Conservation (phyloP, 2,888 invertebrate genomes). For the Leucania comma region DNA sequence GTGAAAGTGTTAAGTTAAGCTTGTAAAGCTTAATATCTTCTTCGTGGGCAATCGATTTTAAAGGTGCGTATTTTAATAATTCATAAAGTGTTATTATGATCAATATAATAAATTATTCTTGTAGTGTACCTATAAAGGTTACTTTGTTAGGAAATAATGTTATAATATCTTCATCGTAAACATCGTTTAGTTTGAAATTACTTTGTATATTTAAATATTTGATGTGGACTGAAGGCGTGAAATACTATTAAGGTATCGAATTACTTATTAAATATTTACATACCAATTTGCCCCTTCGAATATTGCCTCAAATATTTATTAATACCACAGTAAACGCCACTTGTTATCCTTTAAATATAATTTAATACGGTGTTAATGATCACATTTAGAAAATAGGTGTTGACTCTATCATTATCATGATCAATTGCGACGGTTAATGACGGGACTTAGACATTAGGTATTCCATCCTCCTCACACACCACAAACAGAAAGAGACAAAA, state of each 20-base stretch:
- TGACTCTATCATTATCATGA: constrained; percentile 57
- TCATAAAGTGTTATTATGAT: constrained; percentile 58
- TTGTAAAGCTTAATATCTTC: constrained; percentile 66
- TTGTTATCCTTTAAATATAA: constrained; percentile 37
- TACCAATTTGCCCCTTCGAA: constrained; percentile 25
- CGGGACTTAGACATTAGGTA: constrained; percentile 67
- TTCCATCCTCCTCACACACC: constrained; percentile 54
- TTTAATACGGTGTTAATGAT: constrained; percentile 50
- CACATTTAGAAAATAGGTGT: constrained; percentile 31
- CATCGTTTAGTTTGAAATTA: constrained; percentile 48
- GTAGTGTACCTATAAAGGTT: constrained; percentile 52
- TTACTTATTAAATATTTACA: constrained; percentile 47
- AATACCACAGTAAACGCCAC: constrained; percentile 12
- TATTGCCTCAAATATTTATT: constrained; percentile 35
- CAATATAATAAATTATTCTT: constrained; percentile 60
- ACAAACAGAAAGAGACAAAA: constrained; percentile 58
- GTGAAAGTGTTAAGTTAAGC: constrained; percentile 68
- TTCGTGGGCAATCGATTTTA: constrained; percentile 67
- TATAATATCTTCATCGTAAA: constrained; percentile 53
- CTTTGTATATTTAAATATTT: constrained; percentile 56
- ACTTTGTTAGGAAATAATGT: constrained; percentile 55
- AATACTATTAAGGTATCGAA: constrained; percentile 35
- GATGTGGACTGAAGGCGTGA: constrained; percentile 34
- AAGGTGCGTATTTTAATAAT: constrained; percentile 74
- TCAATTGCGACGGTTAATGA: constrained; percentile 65